Evolutionary conservation across 2,113 vertebrate species (phyloP), one percentile per base, ranked within the genome.

Genomic region (Miniopterus natalensis): DNA sequence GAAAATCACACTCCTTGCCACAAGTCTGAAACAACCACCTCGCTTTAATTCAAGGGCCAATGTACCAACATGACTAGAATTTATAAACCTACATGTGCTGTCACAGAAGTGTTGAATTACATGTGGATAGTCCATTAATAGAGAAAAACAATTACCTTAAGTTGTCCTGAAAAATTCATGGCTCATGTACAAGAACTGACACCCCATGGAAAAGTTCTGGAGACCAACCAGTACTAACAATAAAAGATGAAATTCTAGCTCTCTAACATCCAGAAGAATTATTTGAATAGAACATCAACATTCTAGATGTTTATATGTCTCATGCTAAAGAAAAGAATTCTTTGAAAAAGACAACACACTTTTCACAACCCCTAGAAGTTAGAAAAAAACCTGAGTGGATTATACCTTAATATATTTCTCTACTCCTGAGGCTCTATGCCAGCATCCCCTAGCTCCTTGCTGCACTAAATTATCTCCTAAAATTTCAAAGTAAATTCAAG

Each of bases 1-100:
- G 79, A 95, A 95, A 96, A 84, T 68, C 31, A 47, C 40, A 70
- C 84, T 92, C 84, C 40, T 90, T 92, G 31, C 23, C 51, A 63
- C 31, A 45, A 89, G 84, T 42, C 73, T 49, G 51, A 71, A 93
- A 89, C 47, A 95, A 88, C 91, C 0, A 71, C 8, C 27, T 63
- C 17, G 23, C 45, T 95, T 68, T 83, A 84, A 73, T 86, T 90
- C 63, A 95, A 88, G 45, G 55, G 75, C 21, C 47, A 66, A 42
- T 10, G 8, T 83, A 95, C n/a, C 55, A 68, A 94, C 87, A 92
- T 88, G 71, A 95, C 12, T 65, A 7, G 73, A 90, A 87, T 63
- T 49, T 85, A 66, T 80, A 63, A 74, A 29, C 36, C 31, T 77
- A 63, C 31, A 89, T 23, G 45, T 77, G 14, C 57, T 57, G 29